These are phyloP conservation scores for Ladona fulva DNA, from an alignment of 1,140 invertebrate genomes.

Conservation along the genomic window DNA sequence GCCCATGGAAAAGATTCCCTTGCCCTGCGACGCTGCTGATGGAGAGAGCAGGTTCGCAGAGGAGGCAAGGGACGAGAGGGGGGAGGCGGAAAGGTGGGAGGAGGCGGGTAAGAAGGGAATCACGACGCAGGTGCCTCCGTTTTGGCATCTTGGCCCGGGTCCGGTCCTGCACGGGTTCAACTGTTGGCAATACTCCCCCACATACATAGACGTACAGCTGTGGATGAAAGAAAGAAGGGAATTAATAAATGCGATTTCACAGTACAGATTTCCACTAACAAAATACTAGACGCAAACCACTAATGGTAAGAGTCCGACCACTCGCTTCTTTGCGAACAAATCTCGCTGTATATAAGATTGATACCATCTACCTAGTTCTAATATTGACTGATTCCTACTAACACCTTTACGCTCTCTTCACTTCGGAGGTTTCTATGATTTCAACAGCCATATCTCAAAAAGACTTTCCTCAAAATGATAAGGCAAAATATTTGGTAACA, in stretches of 20 bases:
- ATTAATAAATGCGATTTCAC: constrained; percentile 29
- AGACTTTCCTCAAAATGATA: too few relatives aligned
- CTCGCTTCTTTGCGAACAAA: too few relatives aligned
- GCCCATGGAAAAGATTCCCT: constrained; percentile 37
- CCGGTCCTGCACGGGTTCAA: constrained; percentile 85
- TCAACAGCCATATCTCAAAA: too few relatives aligned
- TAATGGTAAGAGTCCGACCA: too few relatives aligned
- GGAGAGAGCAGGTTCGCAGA: neutral
- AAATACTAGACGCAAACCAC: too few relatives aligned
- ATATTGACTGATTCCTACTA: too few relatives aligned
- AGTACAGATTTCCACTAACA: too few relatives aligned
- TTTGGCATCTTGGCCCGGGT: constrained; percentile 70
- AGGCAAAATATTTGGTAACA: too few relatives aligned
- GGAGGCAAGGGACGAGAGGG: neutral
- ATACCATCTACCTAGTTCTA: too few relatives aligned
- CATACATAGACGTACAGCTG: constrained; percentile 84
- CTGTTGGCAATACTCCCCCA: constrained; percentile 90
- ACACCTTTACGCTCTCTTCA: too few relatives aligned
- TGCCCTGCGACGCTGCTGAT: neutral
- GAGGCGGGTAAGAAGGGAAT: neutral
- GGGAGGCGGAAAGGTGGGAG: neutral
- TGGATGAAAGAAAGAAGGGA: constrained; percentile 74
- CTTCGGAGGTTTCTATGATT: too few relatives aligned
- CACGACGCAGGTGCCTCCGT: constrained; percentile 83
- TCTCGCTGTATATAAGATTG: too few relatives aligned